Evolutionary conservation across 2,888 invertebrate species (phyloP).

Genomic region (Brachyptera putata): DNA sequence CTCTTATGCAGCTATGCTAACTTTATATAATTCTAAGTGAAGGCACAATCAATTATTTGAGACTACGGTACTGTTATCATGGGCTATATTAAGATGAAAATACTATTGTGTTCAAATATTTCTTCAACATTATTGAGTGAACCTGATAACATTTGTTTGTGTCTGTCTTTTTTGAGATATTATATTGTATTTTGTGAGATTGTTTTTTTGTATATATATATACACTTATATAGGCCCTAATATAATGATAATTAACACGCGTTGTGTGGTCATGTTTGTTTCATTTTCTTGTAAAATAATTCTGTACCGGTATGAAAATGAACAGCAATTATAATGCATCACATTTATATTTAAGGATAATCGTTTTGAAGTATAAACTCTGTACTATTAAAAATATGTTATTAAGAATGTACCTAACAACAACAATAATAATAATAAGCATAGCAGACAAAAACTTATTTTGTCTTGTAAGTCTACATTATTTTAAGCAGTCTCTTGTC

Average conservation of each 20-base stretch:
- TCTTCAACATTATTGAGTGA: slow-evolving; percentile 26
- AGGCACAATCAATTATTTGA: slow-evolving; percentile 24
- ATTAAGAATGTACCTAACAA: background rate
- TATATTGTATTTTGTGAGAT: slow-evolving; percentile 31
- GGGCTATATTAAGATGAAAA: background rate
- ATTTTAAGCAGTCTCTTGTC: slow-evolving; percentile 31
- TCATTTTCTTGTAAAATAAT: slow-evolving; percentile 30
- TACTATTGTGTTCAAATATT: slow-evolving; percentile 31
- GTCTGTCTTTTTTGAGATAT: slow-evolving; percentile 30
- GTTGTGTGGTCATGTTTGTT: slow-evolving; percentile 27
- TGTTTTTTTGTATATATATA: slow-evolving; percentile 30
- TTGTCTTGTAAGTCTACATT: slow-evolving; percentile 26
- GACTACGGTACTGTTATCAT: background rate
- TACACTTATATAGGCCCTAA: background rate
- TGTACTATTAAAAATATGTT: background rate
- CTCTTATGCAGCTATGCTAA: slow-evolving; percentile 32
- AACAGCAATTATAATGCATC: background rate
- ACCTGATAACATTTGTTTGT: slow-evolving; percentile 23
- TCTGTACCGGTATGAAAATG: slow-evolving; percentile 22
- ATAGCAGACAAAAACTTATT: slow-evolving; percentile 19
- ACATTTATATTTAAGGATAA: background rate
- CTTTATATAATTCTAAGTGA: slow-evolving; percentile 25
- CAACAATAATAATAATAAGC: background rate
- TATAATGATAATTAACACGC: slow-evolving; percentile 26
- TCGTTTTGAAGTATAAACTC: too few relatives aligned